Base-by-base conservation (phyloP, 2,888 invertebrate species). In the Rhagonycha lutea region DNA sequence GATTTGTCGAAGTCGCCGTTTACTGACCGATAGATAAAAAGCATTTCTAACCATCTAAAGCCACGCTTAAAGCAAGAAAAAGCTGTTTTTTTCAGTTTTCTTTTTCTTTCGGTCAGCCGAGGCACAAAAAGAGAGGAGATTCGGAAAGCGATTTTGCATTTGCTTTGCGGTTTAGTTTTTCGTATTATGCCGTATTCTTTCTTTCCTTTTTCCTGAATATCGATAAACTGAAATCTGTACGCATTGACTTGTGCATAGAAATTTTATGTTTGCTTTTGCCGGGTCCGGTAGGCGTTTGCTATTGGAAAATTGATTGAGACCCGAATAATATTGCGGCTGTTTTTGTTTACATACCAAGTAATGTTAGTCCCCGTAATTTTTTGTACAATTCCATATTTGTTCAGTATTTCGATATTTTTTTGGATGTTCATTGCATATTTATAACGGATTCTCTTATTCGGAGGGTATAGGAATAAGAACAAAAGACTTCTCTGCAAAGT, bases 281-380 rank as follows among this genome's bases (percentile, higher is more conserved):
- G 71, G 69, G 72, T 73, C 74, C 77, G 69, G 74, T 68, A 69
- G 74, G 69, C 67, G 62, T 65, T 14, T 67, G 60, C 69, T 77
- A 77, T 77, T 70, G 77, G 75, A 75, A 72, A 75, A 77, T 77
- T 77, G 77, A 77, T 77, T 77, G 77, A 72, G 74, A 70, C 70
- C 71, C 70, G 61, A 28, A 68, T 72, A 77, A 77, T 77, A 75
- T 77, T 77, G 75, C 73, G 70, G 68, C 72, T 74, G 76, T 76
- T 76, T 76, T 76, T 76, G 76, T 76, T 76, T 76, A 73, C 76
- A 68, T 68, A 73, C 63, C 47, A 47, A 47, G 47, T 47, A 47
- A 47, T 47, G 47, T 7, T 47, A n/a, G 47, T 47, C 12, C 47
- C 47, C n/a, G 47, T 47, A 47, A 47, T 47, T n/a, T 47, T 47